Percentiles rank a stretch among this genome's conserved stretches.
phyloP scores from a whole-genome alignment of 2,888 invertebrate species.

The Oscheius onirici region DNA sequence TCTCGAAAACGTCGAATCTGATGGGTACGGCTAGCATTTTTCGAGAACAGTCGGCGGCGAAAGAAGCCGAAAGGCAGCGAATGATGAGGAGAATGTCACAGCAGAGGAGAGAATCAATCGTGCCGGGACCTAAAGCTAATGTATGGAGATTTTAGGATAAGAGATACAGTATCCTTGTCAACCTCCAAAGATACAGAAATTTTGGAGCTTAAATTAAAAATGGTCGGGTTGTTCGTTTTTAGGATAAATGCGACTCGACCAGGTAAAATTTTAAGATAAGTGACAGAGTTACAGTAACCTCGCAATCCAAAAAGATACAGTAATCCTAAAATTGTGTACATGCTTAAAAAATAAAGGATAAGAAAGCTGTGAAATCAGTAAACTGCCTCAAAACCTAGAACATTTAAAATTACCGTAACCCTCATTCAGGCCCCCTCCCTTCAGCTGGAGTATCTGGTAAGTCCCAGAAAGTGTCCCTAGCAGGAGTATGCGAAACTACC shows the following conservation, averaged over 20 bases:
- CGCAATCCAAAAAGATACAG: too few relatives aligned
- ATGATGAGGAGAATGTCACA: conserved; percentile 35
- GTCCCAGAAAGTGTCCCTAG: neutral
- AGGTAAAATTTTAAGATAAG: too few relatives aligned
- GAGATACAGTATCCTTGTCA: too few relatives aligned
- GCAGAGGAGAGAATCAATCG: conserved; percentile 39
- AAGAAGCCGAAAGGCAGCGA: conserved; percentile 34
- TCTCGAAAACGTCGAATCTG: conserved; percentile 52
- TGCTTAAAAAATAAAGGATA: too few relatives aligned
- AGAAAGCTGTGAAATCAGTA: neutral
- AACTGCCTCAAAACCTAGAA: neutral
- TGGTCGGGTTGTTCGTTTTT: too few relatives aligned
- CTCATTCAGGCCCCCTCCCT: neutral
- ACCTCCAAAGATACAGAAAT: too few relatives aligned
- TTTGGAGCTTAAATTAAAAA: too few relatives aligned
- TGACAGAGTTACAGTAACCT: too few relatives aligned
- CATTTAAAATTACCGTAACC: neutral
- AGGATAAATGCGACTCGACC: too few relatives aligned
- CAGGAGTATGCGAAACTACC: too few relatives aligned
- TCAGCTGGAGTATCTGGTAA: neutral
- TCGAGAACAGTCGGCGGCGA: conserved; percentile 29
- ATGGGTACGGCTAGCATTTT: conserved; percentile 46
- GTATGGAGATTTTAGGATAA: too few relatives aligned
- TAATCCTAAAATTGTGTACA: too few relatives aligned
- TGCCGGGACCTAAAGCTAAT: conserved; percentile 37